phyloP scores from a whole-genome alignment of 2,888 invertebrate genomes.

The Elaeidobius kamerunicus region DNA sequence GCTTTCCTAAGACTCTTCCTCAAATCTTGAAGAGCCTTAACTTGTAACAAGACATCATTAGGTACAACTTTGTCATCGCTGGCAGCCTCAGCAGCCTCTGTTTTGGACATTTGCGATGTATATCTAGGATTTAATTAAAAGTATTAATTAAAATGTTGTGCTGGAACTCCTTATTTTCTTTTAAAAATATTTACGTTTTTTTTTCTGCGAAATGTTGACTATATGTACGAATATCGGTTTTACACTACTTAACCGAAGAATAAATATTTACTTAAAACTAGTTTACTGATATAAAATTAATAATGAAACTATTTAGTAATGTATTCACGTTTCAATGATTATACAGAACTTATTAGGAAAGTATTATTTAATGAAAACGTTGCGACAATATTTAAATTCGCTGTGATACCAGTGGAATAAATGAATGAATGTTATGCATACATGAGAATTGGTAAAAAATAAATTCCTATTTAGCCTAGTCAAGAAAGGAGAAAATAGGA shows the following conservation, averaged over 20 bases:
- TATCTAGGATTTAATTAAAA: constrained; percentile 10
- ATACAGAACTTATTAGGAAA: neutral
- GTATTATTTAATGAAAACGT: neutral
- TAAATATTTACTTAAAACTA: neutral
- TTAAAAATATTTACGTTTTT: too few relatives aligned
- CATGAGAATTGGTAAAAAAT: too few relatives aligned
- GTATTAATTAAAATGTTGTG: too few relatives aligned
- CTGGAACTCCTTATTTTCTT: too few relatives aligned
- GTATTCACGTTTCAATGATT: neutral
- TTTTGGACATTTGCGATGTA: constrained; percentile 10
- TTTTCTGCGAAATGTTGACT: too few relatives aligned
- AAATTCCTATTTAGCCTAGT: too few relatives aligned
- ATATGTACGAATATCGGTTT: neutral
- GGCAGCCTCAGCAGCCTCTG: neutral
- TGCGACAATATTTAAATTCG: too few relatives aligned
- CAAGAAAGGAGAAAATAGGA: too few relatives aligned
- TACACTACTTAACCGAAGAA: neutral
- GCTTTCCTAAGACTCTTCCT: constrained; percentile 17
- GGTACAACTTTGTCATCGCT: constrained; percentile 1
- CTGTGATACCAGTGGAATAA: too few relatives aligned
- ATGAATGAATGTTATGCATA: too few relatives aligned
- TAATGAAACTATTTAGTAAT: neutral
- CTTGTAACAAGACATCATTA: constrained; percentile 21
- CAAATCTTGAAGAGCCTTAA: constrained; percentile 13
- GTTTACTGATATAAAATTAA: neutral